Percentiles rank a stretch among this genome's conserved stretches.
phyloP scores from a whole-genome alignment of 1,140 invertebrate species.

The Orchesella cincta region DNA sequence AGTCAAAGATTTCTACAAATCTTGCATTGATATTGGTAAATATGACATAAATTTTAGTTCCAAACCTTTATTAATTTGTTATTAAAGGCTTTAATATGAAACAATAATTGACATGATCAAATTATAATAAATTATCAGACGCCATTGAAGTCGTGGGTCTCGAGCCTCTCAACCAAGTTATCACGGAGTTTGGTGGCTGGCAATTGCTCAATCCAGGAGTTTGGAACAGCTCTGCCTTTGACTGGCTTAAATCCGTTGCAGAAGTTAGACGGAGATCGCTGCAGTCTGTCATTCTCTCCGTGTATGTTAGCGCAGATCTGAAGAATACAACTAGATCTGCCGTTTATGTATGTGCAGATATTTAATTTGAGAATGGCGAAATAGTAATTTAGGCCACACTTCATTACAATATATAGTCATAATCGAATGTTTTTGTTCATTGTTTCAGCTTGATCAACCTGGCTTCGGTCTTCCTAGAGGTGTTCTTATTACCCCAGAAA shows the following conservation, averaged over 20 bases:
- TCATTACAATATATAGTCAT: too few relatives aligned
- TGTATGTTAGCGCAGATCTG: conserved; percentile 85
- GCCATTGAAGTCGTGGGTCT: conserved; percentile 57
- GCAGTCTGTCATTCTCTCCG: conserved; percentile 77
- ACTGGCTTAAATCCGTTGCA: conserved; percentile 75
- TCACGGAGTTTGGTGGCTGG: conserved; percentile 49
- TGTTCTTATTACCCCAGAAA: conserved; percentile 75
- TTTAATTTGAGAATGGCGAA: not conserved
- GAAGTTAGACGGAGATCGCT: conserved; percentile 73
- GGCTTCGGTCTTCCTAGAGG: conserved; percentile 81
- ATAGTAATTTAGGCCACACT: too few relatives aligned
- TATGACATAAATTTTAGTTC: conserved; percentile 61
- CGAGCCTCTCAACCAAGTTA: conserved; percentile 11
- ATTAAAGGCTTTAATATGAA: too few relatives aligned
- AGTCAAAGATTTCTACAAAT: conserved; percentile 77
- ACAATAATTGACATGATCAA: conserved; percentile 44
- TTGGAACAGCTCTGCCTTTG: conserved; percentile 64
- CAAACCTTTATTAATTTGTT: not conserved
- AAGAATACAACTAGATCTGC: conserved; percentile 84
- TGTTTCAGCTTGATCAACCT: conserved; percentile 75
- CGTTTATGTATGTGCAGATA: conserved; percentile 66
- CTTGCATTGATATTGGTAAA: conserved; percentile 84
- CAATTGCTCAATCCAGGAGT: conserved; percentile 68
- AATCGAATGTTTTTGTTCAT: not conserved
- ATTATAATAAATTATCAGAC: too few relatives aligned